Evolutionary conservation across 2,113 vertebrate species (phyloP), one percentile per base, ranked within the genome.

Genomic region (Scortum barcoo): DNA sequence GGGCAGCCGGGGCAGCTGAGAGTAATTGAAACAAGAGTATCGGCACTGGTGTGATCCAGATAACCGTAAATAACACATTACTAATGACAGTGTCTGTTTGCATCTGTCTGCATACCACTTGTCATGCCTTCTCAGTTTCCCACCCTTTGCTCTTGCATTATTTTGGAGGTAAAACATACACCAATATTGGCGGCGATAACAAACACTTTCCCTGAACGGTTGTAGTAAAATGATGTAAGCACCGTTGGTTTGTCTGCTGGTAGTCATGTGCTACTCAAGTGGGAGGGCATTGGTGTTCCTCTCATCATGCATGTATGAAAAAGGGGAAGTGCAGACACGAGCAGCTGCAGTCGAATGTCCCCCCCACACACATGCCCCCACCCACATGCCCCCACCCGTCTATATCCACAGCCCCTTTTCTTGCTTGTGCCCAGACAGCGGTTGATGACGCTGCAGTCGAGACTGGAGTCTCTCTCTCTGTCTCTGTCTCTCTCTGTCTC

Each of bases 391-490:
- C 63, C 80, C 70, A 83, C 84, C 86, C 79, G 4, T 68, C 68
- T 81, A 46, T 20, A 22, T 74, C 46, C 68, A 12, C 65, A 84
- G 71, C 66, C 50, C 50, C 16, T 68, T 63, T 74, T 58, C 83
- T 81, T 30, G 74, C 89, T 73, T 70, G 17, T 77, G 83, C 80
- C 83, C 90, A 93, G 88, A 93, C 90, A 73, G 90, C 74, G 48
- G 87, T 83, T 91, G 92, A 86, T 93, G 91, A 92, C 75, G 82
- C 88, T 91, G 91, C 88, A 86, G 72, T 74, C 7, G 56, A 73
- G 76, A 69, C 57, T 2, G 36, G 66, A 77, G 75, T 81, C 86
- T 80, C 57, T 83, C 84, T 50, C 85, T 62, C 56, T 14, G 74
- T 36, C 70, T 57, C 78, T 53, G 65, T 10, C 81, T 83, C 81